Base-by-base conservation (phyloP, 2,888 invertebrate genomes). In the Therioaphis trifolii region DNA sequence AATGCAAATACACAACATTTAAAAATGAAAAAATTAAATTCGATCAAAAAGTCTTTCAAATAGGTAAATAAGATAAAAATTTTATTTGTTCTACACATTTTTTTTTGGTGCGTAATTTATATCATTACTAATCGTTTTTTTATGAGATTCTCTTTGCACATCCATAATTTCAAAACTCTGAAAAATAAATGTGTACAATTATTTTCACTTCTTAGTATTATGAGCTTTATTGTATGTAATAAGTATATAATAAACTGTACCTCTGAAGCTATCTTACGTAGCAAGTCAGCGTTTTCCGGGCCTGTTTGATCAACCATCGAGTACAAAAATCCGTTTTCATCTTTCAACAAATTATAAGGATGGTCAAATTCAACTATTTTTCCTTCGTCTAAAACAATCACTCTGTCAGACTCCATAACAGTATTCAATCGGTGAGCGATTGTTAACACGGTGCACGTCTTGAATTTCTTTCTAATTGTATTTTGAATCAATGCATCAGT, bases 361-460 rank as follows among this genome's bases (percentile, higher is more conserved):
- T 92, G 91, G 88, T 93, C 93, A 87, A 92, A 94, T 89, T 94
- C 94, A 84, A 92, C 92, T 84, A 95, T 91, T 24, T 90, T 89
- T 0, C 97, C 97, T 9, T 92, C 91, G 87, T 96, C 94, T 92
- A 97, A 93, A 1, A 97, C 96, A 88, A 97, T 90, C 24, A 96
- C 93, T 85, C 93, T 91, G 89, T 96, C 95, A 0, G 95, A 95
- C 89, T 97, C 97, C 93, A 97, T 96, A 85, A 97, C 94, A 0
- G 97, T 97, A 88, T 97, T 93, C 43, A 98, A 90, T 63, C 97
- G 91, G 89, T 97, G 97, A 4, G 97, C 97, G 52, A 97, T 95
- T 0, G 96, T 97, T 61, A 97, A 89, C 11, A 97, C 96, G 0
- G 96, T 96, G 88, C 95, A 96, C 27, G 93, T 90, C 18, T 91